These are phyloP conservation scores for Semaprochilodus insignis DNA, from an alignment of 2,797 vertebrate genomes.

Conservation along the genomic window DNA sequence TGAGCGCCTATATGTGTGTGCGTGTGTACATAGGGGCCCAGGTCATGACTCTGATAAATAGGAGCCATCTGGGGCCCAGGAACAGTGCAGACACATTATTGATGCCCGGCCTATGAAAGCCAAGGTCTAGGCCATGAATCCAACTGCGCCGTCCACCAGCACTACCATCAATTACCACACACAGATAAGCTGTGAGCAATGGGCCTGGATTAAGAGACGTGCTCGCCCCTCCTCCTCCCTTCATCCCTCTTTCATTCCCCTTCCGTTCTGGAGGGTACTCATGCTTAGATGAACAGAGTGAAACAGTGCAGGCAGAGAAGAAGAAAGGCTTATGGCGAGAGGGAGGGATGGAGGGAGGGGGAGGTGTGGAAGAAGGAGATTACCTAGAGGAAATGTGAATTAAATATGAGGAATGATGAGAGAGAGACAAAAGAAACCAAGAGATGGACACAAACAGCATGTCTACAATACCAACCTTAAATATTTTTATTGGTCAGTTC, in stretches of 20 bases:
- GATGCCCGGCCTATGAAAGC: slow-evolving; percentile 85
- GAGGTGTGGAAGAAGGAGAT: slow-evolving; percentile 25
- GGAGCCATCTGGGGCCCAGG: slow-evolving; percentile 80
- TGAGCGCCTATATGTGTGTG: slow-evolving; percentile 46
- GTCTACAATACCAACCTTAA: not conserved
- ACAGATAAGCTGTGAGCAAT: slow-evolving; percentile 85
- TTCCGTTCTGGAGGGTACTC: slow-evolving; percentile 43
- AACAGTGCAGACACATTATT: slow-evolving; percentile 78
- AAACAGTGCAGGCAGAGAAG: not conserved
- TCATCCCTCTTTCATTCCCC: slow-evolving; percentile 40
- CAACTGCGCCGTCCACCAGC: slow-evolving; percentile 78
- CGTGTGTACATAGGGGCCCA: slow-evolving; percentile 39
- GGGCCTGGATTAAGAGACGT: slow-evolving; percentile 78
- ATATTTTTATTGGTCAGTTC: not conserved
- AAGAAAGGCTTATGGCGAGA: not conserved
- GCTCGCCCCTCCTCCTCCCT: slow-evolving; percentile 65
- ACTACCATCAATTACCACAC: slow-evolving; percentile 83
- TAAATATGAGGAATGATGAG: slow-evolving; percentile 22
- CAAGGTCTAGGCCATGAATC: slow-evolving; percentile 85
- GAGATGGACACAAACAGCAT: not conserved
- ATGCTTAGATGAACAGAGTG: slow-evolving; percentile 28
- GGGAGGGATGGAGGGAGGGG: not conserved
- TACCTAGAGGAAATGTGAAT: slow-evolving; percentile 31
- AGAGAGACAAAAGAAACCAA: not conserved
- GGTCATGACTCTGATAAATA: slow-evolving; percentile 78